Evolutionary conservation across 1,140 invertebrate genomes (phyloP).

Genomic region (Teleogryllus occipitalis): DNA sequence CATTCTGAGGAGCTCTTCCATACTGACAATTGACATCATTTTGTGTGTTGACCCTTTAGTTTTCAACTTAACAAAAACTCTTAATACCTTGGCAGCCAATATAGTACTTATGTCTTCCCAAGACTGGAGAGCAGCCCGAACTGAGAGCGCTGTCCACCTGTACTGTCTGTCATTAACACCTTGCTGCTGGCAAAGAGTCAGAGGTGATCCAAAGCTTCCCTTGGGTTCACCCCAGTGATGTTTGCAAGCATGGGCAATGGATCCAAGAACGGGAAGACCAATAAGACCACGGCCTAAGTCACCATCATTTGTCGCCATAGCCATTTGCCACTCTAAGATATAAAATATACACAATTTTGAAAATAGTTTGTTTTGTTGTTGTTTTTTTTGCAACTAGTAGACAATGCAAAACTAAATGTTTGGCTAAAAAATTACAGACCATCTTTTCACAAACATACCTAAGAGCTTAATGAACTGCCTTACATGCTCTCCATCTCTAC

Average conservation of each 20-base stretch:
- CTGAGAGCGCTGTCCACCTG: slow-evolving; percentile 44
- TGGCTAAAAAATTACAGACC: not conserved
- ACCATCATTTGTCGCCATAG: slow-evolving; percentile 32
- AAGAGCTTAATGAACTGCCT: slow-evolving; percentile 40
- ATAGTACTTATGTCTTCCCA: slow-evolving; percentile 50
- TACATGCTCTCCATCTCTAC: slow-evolving; percentile 37
- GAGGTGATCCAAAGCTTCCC: slow-evolving; percentile 33
- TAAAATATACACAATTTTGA: not conserved
- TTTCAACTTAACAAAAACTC: too few relatives aligned
- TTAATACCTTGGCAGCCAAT: slow-evolving; percentile 46
- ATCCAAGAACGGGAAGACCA: slow-evolving; percentile 38
- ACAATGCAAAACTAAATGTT: not conserved
- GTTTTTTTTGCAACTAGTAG: not conserved
- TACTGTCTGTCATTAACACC: slow-evolving; percentile 44
- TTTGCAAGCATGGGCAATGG: slow-evolving; percentile 38
- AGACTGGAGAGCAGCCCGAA: slow-evolving; percentile 36
- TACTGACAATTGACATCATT: not conserved
- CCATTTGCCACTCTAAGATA: slow-evolving; percentile 39
- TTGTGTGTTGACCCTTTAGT: not conserved
- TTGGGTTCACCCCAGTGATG: slow-evolving; percentile 38
- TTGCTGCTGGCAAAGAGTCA: slow-evolving; percentile 35
- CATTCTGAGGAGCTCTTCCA: not conserved
- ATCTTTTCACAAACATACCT: slow-evolving; percentile 30
- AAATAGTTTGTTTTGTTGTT: not conserved
- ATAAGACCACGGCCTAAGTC: slow-evolving; percentile 23